Evolutionary conservation across 2,113 vertebrate species (phyloP).

Genomic region (Gobio gobio): DNA sequence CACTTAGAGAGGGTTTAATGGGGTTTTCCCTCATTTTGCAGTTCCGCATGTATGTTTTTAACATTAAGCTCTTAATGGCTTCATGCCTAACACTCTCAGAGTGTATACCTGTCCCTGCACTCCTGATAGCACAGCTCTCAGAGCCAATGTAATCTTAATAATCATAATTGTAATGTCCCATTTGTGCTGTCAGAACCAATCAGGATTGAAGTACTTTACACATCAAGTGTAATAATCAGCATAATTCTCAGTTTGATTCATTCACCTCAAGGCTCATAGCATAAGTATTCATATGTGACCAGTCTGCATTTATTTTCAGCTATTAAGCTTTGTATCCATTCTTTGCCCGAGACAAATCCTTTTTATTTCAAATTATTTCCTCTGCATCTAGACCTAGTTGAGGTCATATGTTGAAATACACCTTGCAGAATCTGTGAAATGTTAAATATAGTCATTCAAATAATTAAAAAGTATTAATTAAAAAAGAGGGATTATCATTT

Average conservation of each 20-base stretch:
- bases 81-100: neutral
- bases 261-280: conserved; percentile 58
- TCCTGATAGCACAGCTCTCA: neutral
- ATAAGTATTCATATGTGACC: conserved; percentile 62
- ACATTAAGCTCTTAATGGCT: conserved; percentile 32
- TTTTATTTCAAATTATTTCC: neutral
- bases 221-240: conserved; percentile 65
- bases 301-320: conserved; percentile 62
- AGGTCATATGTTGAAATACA: neutral
- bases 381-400: neutral
- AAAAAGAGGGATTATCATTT: no score
- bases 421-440: neutral
- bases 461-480: no score
- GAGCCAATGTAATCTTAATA: conserved; percentile 26
- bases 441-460: neutral
- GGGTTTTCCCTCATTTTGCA: neutral
- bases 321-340: conserved; percentile 57
- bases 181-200: conserved; percentile 54
- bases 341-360: neutral
- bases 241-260: conserved; percentile 57
- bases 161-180: conserved; percentile 50
- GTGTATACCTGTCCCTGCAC: neutral
- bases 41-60: neutral
- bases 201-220: conserved; percentile 53
- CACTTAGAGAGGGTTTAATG: conserved; percentile 42